phyloP scores from a whole-genome alignment of 2,888 invertebrate species.

The Acleris laterana region DNA sequence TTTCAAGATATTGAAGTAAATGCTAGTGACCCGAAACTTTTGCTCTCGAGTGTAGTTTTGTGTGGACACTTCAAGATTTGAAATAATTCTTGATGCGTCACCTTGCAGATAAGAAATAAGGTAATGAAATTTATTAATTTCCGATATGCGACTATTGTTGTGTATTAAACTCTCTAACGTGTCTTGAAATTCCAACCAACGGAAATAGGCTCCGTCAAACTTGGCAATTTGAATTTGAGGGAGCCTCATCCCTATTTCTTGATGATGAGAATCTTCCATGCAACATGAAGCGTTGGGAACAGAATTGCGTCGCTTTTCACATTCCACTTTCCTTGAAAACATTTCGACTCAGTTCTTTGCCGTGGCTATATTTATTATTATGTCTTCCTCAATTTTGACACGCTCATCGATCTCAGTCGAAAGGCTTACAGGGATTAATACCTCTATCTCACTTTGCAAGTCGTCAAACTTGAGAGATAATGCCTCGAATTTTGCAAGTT shows the following conservation, averaged over 20 bases:
- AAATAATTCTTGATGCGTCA: not conserved
- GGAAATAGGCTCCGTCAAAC: not conserved
- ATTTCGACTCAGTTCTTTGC: not conserved
- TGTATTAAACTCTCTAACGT: constrained; percentile 1
- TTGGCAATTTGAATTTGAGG: not conserved
- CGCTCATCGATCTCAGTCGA: not conserved
- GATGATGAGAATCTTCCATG: not conserved
- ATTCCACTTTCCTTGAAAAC: not conserved
- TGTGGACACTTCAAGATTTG: constrained; percentile 1
- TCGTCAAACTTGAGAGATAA: constrained; percentile 1
- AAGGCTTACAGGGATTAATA: not conserved
- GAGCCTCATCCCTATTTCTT: not conserved
- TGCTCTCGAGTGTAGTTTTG: too few relatives aligned
- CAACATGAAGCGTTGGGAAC: not conserved
- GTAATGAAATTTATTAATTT: not conserved
- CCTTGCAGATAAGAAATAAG: not conserved
- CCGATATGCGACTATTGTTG: not conserved
- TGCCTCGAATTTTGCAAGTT: not conserved
- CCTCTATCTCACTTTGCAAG: not conserved
- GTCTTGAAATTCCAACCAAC: constrained; percentile 1
- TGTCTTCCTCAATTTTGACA: not conserved
- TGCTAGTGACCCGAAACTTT: too few relatives aligned
- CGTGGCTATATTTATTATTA: not conserved
- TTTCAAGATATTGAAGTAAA: too few relatives aligned
- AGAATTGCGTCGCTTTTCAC: not conserved